Percentiles rank a stretch among this genome's conserved stretches.
Evolutionary conservation across 2,888 invertebrate genomes (phyloP).

Genomic region (Andrena minutula): DNA sequence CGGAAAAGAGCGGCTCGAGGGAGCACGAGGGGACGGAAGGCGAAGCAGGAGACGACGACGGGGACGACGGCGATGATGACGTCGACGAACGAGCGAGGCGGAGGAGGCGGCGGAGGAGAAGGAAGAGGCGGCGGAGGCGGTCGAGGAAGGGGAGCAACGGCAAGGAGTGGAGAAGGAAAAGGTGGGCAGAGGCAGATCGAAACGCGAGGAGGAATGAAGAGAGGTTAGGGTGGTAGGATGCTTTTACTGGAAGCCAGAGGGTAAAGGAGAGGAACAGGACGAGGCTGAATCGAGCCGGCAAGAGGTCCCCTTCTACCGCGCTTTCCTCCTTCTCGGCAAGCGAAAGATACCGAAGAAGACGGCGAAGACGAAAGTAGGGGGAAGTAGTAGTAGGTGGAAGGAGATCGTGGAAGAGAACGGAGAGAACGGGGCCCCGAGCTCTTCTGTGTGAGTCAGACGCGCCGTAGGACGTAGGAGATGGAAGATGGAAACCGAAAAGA

Average conservation of each 20-base stretch:
- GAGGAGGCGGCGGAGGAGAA: slow-evolving; percentile 57
- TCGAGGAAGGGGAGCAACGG: slow-evolving; percentile 43
- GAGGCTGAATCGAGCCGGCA: slow-evolving; percentile 45
- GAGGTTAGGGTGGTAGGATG: slow-evolving; percentile 69
- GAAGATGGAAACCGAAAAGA: slow-evolving; percentile 61
- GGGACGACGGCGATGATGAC: slow-evolving; percentile 7
- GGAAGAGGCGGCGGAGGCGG: slow-evolving; percentile 54
- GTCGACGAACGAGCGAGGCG: slow-evolving; percentile 52
- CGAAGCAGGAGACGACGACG: slow-evolving; percentile 55
- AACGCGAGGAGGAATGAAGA: slow-evolving; percentile 64
- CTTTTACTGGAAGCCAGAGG: slow-evolving; percentile 60
- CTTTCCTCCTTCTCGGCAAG: slow-evolving; percentile 41
- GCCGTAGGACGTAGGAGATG: slow-evolving; percentile 47
- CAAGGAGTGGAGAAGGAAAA: slow-evolving; percentile 64
- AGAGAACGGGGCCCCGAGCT: slow-evolving; percentile 38
- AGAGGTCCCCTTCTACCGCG: slow-evolving; percentile 49
- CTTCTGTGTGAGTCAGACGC: slow-evolving; percentile 59
- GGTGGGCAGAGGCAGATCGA: slow-evolving; percentile 70
- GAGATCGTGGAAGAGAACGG: slow-evolving; percentile 16
- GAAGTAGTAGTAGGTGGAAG: not conserved
- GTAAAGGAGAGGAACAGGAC: slow-evolving; percentile 61
- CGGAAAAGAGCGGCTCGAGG: slow-evolving; percentile 65
- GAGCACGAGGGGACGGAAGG: slow-evolving; percentile 70
- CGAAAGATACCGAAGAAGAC: not conserved
- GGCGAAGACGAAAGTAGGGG: slow-evolving; percentile 26